Percentiles rank a stretch among this genome's conserved stretches.
phyloP scores from a whole-genome alignment of 2,113 vertebrate species.

The Ameiurus melas region DNA sequence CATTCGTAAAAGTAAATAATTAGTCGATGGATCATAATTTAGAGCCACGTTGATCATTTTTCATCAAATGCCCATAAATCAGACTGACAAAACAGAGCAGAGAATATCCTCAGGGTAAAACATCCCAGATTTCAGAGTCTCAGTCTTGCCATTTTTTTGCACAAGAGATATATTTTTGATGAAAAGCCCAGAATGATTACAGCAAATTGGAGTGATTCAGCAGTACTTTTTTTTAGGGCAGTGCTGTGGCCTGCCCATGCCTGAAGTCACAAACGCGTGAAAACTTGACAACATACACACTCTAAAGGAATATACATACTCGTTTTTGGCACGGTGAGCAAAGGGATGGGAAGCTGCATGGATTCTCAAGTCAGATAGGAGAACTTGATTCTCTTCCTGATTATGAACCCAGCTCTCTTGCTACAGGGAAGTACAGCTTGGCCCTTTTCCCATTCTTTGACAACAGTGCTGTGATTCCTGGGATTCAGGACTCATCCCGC shows the following conservation, averaged over 20 bases:
- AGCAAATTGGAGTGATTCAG: constrained; percentile 30
- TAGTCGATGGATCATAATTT: not conserved
- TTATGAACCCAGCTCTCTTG: not conserved
- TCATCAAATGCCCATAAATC: constrained; percentile 11
- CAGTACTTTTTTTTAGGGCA: not conserved
- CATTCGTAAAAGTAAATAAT: not conserved
- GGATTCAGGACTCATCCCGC: not conserved
- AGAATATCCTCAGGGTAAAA: constrained; percentile 1
- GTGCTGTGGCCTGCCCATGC: constrained; percentile 31
- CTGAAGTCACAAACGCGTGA: constrained; percentile 34
- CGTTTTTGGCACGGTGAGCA: constrained; percentile 55
- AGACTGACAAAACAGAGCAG: not conserved
- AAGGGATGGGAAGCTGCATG: constrained; percentile 71
- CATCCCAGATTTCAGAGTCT: not conserved
- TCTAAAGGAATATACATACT: constrained; percentile 39
- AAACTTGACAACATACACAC: constrained; percentile 40
- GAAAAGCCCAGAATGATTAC: not conserved
- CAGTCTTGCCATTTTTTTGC: not conserved
- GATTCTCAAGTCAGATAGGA: constrained; percentile 67
- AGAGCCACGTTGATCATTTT: not conserved
- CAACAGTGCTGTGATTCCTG: not conserved
- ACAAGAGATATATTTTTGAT: not conserved
- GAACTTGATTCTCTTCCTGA: constrained; percentile 51
- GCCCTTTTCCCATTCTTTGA: constrained; percentile 1
- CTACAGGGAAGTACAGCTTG: not conserved